phyloP scores from a whole-genome alignment of 2,888 invertebrate genomes.

The Melipona bicolor region DNA sequence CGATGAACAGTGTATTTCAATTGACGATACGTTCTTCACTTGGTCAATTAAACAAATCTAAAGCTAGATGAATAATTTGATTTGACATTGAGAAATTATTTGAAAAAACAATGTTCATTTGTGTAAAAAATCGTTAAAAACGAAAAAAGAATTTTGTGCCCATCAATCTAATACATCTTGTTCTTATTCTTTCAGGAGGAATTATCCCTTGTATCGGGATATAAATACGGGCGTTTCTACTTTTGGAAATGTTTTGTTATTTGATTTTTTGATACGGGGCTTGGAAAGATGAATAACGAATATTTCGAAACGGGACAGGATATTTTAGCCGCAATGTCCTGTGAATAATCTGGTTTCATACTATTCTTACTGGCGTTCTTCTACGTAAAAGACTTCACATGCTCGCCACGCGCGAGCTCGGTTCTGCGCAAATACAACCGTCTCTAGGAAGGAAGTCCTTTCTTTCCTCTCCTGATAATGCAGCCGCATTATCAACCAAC shows the following conservation, averaged over 20 bases:
- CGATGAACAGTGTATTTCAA: no score
- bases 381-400: slow-evolving; percentile 29
- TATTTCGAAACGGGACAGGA: slow-evolving; percentile 10
- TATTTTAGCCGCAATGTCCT: slow-evolving; percentile 67
- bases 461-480: slow-evolving; percentile 76
- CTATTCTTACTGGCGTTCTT: slow-evolving; percentile 27
- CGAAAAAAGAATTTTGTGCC: no score
- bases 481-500: slow-evolving; percentile 66
- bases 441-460: slow-evolving; percentile 74
- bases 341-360: slow-evolving; percentile 54
- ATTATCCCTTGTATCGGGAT: background rate
- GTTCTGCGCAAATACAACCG: slow-evolving; percentile 62
- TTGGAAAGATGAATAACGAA: slow-evolving; percentile 11
- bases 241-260: background rate
- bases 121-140: no score
- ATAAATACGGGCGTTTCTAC: background rate
- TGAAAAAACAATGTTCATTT: no score
- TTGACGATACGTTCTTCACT: no score
- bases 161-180: no score
- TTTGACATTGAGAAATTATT: no score
- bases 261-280: background rate
- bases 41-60: no score
- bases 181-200: no score
- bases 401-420: background rate
- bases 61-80: no score